These are phyloP conservation scores for Cheilosia grossa DNA, from an alignment of 2,888 invertebrate genomes.

Conservation along the genomic window DNA sequence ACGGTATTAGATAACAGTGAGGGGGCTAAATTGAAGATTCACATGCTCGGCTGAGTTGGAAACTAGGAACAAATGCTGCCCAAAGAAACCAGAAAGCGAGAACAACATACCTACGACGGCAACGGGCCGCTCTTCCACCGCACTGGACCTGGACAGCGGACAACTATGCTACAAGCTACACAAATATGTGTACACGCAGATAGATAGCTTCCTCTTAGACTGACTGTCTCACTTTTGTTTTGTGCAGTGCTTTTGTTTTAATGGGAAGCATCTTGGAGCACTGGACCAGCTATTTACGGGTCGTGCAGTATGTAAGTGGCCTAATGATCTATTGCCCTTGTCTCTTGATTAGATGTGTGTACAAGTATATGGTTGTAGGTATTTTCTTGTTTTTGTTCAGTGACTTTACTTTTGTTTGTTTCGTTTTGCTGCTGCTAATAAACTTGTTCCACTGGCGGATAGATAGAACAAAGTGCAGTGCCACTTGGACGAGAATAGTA, in stretches of 20 bases:
- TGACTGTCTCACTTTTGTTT: slow-evolving; percentile 44
- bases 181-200: slow-evolving; percentile 3
- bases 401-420: slow-evolving; percentile 42
- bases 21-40: slow-evolving; percentile 23
- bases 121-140: slow-evolving; percentile 3
- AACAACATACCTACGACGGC: neutral
- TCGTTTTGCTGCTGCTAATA: slow-evolving; percentile 38
- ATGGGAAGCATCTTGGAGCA: slow-evolving; percentile 64
- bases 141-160: neutral
- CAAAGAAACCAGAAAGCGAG: slow-evolving; percentile 32
- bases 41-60: slow-evolving; percentile 30
- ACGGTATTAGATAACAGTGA: slow-evolving; percentile 26
- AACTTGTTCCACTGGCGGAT: slow-evolving; percentile 41
- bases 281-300: slow-evolving; percentile 64
- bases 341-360: slow-evolving; percentile 65
- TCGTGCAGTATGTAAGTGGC: slow-evolving; percentile 70
- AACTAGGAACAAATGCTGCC: slow-evolving; percentile 44
- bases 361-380: slow-evolving; percentile 32
- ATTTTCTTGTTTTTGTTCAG: slow-evolving; percentile 34
- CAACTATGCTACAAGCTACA: neutral
- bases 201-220: slow-evolving; percentile 55
- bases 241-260: slow-evolving; percentile 48
- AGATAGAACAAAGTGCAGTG: slow-evolving; percentile 47
- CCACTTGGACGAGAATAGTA: slow-evolving; percentile 28
- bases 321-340: slow-evolving; percentile 75